phyloP scores from a whole-genome alignment of 2,888 invertebrate genomes.

The Metallyticus violacea region DNA sequence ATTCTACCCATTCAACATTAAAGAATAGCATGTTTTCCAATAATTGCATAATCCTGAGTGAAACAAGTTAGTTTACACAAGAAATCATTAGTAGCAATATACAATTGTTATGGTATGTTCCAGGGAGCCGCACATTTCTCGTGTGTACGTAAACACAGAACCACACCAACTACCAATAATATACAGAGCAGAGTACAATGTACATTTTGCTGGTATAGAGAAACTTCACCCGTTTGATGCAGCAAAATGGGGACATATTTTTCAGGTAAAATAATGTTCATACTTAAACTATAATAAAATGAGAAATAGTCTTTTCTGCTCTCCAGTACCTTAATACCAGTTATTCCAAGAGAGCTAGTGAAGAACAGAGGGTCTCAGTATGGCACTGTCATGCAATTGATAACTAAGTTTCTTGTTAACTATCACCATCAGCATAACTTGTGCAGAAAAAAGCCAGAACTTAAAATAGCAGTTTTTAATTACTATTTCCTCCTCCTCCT shows the following conservation, averaged over 20 bases:
- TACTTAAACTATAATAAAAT: too few species aligned
- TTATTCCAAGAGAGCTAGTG: too few species aligned
- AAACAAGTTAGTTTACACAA: too few species aligned
- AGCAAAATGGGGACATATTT: conserved; percentile 79
- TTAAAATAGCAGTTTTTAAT: background rate
- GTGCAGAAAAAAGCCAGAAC: too few species aligned
- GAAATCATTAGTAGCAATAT: background rate
- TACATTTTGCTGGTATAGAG: conserved; percentile 76
- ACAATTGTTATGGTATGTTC: background rate
- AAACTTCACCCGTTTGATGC: conserved; percentile 86
- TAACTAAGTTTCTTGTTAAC: too few species aligned
- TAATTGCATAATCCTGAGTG: too few species aligned
- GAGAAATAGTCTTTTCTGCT: background rate
- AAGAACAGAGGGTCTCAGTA: too few species aligned
- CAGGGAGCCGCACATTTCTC: conserved; percentile 18
- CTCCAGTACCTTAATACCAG: background rate
- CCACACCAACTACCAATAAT: conserved; percentile 71
- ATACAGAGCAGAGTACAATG: conserved; percentile 75
- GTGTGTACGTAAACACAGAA: conserved; percentile 26
- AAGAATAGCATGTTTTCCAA: too few species aligned
- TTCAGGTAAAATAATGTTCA: conserved; percentile 60
- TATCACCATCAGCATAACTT: too few species aligned
- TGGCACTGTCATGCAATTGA: too few species aligned
- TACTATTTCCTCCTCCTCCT: too few species aligned
- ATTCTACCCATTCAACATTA: too few species aligned